Conservation (phyloP, 2,888 invertebrate genomes). For the Pterostichus niger region DNA sequence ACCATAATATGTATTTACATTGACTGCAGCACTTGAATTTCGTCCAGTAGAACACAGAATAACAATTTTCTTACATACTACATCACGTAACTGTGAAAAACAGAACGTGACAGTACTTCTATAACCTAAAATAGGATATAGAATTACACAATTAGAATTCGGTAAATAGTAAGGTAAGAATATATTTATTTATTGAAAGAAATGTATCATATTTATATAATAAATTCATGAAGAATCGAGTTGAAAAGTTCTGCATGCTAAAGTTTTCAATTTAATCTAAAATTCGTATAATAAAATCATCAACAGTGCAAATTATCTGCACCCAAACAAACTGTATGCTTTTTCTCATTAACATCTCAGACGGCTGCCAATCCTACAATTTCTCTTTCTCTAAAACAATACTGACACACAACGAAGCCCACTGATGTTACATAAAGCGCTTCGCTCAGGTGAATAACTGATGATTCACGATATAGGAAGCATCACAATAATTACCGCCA, state of each 20-base stretch:
- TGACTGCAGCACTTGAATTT: too few species aligned
- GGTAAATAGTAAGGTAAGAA: too few species aligned
- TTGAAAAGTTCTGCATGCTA: neutral
- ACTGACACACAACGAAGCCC: conserved; percentile 14
- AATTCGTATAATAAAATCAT: conserved; percentile 12
- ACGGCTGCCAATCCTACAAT: conserved; percentile 20
- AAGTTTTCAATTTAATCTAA: neutral
- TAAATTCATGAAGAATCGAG: too few species aligned
- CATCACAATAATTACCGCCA: conserved; percentile 30
- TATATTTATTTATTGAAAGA: too few species aligned
- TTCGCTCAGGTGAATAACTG: conserved; percentile 23
- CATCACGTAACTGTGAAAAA: too few species aligned
- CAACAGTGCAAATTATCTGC: conserved; percentile 8
- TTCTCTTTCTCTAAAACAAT: conserved; percentile 53
- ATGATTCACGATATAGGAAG: conserved; percentile 17
- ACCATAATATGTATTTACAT: too few species aligned
- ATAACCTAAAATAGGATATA: too few species aligned
- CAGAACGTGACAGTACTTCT: too few species aligned
- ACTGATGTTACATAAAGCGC: conserved; percentile 12
- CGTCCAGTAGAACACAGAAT: too few species aligned
- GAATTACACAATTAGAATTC: too few species aligned
- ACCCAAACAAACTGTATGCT: conserved; percentile 20
- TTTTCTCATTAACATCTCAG: conserved; percentile 37
- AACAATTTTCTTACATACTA: too few species aligned
- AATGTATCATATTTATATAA: too few species aligned